Base-by-base conservation (phyloP, 1,140 invertebrate species). In the Stenopsyche tienmushanensis region DNA sequence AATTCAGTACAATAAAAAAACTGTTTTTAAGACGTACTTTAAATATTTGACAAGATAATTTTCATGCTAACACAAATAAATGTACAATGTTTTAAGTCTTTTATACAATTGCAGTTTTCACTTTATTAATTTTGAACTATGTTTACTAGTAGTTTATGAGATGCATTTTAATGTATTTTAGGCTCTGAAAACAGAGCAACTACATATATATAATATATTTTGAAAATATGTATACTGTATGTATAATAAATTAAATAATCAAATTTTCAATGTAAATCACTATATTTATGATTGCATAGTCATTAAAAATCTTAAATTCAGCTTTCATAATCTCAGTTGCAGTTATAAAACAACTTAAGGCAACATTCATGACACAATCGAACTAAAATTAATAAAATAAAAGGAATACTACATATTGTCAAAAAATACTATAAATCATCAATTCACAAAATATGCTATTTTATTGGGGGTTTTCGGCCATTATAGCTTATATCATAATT, bases 1-100 rank as follows among this genome's bases (percentile, higher is more conserved):
- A 53, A 41, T 64, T 60, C 49, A 58, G 54, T 62, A 62, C 62
- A 64, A 68, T 68, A 68, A 68, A 68, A 52, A 68, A 68, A 68
- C n/a, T 68, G 66, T 60, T 47, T 67, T n/a, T 64, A 52, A 63
- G 60, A 44, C 57, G 58, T 44, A 44, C 41, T 41, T n/a, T 63
- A 25, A 66, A 62, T 64, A 62, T 49, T 58, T 53, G 62, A 64
- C 54, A 53, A 60, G 55, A 68, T 42, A 54, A 45, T 62, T 23
- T 23, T 62, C 26, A n/a, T n/a, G 15, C 52, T 54, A 54, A 54
- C 26, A 54, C 52, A 54, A 54, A n/a, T n/a, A n/a, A n/a, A 54
- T 54, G 29, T 54, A 54, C 52, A 54, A 34, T 34, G 15, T 34
- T 52, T n/a, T 17, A 54, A 34, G 52, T 54, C 52, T 54, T 34